Percentiles rank a stretch among this genome's conserved stretches.
Conservation (phyloP, 2,797 vertebrate genomes). For the Tapirus indicus region DNA sequence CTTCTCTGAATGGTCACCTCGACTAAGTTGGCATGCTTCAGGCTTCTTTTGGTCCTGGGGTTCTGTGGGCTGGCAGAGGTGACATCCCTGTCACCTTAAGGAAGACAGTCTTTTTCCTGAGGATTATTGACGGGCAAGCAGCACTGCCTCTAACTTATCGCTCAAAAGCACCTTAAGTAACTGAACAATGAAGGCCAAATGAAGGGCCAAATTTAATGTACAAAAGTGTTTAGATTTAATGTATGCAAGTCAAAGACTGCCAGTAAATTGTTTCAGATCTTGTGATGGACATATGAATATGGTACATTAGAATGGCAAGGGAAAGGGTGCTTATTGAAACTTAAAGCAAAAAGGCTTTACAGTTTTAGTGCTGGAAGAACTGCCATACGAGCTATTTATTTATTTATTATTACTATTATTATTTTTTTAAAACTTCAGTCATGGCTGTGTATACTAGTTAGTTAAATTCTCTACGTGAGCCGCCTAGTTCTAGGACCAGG, state of each 20-base stretch:
- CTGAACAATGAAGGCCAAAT: slow-evolving; percentile 47
- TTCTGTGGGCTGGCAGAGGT: not conserved
- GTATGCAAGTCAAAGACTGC: slow-evolving; percentile 20
- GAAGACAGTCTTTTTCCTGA: not conserved
- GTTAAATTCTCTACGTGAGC: no score
- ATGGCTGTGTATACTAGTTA: no score
- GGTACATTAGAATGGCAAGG: not conserved
- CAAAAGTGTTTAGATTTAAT: not conserved
- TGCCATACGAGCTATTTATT: not conserved
- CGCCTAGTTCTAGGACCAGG: no score
- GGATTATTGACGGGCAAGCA: not conserved
- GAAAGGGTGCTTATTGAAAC: slow-evolving; percentile 25
- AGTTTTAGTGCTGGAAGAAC: not conserved
- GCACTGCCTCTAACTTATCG: not conserved
- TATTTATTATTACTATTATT: not conserved
- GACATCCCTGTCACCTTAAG: not conserved
- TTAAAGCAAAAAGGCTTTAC: slow-evolving; percentile 31
- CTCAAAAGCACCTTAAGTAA: slow-evolving; percentile 7
- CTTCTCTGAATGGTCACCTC: slow-evolving; percentile 19
- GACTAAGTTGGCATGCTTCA: slow-evolving; percentile 6
- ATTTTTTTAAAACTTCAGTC: not conserved
- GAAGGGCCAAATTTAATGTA: not conserved
- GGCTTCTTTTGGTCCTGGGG: slow-evolving; percentile 32
- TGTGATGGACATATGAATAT: not conserved
- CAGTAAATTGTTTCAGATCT: slow-evolving; percentile 32